Evolutionary conservation across 1,140 invertebrate species (phyloP).

Genomic region (Oreohelix idahoensis): DNA sequence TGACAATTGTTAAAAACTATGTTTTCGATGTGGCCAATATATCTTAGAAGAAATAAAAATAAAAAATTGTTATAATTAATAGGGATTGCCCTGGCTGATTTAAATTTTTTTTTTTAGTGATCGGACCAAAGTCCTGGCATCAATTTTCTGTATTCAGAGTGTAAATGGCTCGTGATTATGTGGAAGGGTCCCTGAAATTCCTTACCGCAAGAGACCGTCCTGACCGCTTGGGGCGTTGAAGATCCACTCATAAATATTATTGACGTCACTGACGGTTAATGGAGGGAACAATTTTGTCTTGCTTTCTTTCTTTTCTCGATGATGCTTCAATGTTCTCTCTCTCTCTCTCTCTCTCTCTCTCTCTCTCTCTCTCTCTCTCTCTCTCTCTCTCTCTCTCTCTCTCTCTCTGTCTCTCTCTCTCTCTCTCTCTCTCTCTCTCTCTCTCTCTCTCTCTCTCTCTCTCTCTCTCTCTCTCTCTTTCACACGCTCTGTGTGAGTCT

Average conservation of each 20-base stretch:
- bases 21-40: too few relatives aligned
- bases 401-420: constrained; percentile 25
- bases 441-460: constrained; percentile 13
- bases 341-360: constrained; percentile 30
- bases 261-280: neutral
- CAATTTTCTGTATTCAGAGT: too few relatives aligned
- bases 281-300: neutral
- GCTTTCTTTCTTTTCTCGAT: too few relatives aligned
- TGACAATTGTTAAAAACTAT: too few relatives aligned
- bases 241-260: neutral
- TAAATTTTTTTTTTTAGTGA: too few relatives aligned
- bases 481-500: too few relatives aligned
- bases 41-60: too few relatives aligned
- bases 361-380: constrained; percentile 8
- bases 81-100: too few relatives aligned
- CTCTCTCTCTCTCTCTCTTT: constrained; percentile 8
- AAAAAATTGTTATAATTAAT: too few relatives aligned
- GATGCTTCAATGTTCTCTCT: too few relatives aligned
- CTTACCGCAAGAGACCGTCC: neutral
- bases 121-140: too few relatives aligned
- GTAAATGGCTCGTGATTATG: too few relatives aligned
- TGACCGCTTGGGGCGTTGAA: neutral
- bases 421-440: neutral
- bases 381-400: constrained; percentile 30
- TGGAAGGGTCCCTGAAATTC: neutral